A percentile compares a stretch with the other conserved stretches of the same genome.
Evolutionary conservation across 2,888 invertebrate species (phyloP).

Genomic region (Sussaba pulchella): DNA sequence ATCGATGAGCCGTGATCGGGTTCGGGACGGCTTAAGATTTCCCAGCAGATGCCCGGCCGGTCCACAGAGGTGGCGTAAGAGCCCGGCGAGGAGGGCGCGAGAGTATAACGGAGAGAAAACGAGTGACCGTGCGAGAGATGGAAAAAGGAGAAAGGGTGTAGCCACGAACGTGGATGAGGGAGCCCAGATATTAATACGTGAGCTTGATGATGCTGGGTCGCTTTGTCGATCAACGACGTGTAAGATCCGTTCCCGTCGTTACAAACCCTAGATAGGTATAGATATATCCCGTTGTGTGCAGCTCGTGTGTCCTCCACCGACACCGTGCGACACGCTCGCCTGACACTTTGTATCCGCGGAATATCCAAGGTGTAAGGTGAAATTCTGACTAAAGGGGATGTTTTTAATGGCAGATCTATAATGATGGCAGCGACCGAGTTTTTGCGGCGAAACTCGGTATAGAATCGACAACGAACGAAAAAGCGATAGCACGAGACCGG

Average conservation of each 20-base stretch:
- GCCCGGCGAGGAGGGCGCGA: conserved; percentile 1
- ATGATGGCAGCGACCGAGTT: conserved; percentile 15
- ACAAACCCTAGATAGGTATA: conserved; percentile 47
- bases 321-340: conserved; percentile 54
- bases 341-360: conserved; percentile 77
- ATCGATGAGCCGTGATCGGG: conserved; percentile 64
- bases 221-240: conserved; percentile 83
- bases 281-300: conserved; percentile 35
- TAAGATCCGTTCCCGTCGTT: conserved; percentile 75
- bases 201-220: conserved; percentile 74
- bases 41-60: conserved; percentile 39
- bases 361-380: conserved; percentile 75
- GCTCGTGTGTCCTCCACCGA: conserved; percentile 68
- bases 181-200: conserved; percentile 80
- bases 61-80: neutral
- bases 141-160: conserved; percentile 48
- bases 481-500: conserved; percentile 43
- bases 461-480: conserved; percentile 23
- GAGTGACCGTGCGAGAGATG: conserved; percentile 44
- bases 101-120: conserved; percentile 15
- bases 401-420: conserved; percentile 77
- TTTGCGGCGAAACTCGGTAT: conserved; percentile 68
- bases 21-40: conserved; percentile 60
- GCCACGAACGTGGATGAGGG: conserved; percentile 58
- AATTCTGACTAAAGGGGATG: conserved; percentile 82